Evolutionary conservation across 2,113 vertebrate genomes (phyloP).

Genomic region (Regulus satrapa): DNA sequence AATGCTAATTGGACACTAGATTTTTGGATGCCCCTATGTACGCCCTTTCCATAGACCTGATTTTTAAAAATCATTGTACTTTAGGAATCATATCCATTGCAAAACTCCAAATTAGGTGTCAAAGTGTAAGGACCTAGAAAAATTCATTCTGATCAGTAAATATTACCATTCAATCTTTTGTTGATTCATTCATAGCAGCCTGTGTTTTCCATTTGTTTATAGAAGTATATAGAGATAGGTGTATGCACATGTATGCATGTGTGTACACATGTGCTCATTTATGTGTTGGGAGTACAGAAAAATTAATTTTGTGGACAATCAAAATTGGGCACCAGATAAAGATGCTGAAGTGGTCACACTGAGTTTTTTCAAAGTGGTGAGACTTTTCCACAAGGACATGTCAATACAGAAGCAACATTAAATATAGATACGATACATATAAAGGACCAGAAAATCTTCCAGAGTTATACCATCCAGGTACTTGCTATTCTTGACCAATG

Average conservation of each 20-base stretch:
- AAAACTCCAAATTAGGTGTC: background rate
- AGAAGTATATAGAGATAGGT: too few relatives aligned
- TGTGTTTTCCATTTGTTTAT: background rate
- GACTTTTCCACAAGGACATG: background rate
- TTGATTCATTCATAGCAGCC: background rate
- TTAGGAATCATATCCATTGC: background rate
- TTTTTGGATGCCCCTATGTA: background rate
- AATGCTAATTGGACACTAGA: background rate
- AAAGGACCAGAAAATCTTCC: background rate
- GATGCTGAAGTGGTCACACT: background rate
- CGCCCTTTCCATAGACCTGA: background rate
- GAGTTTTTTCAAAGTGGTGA: background rate
- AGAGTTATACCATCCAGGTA: background rate
- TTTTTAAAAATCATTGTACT: background rate
- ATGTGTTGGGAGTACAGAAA: background rate
- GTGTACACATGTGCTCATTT: background rate
- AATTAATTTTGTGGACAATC: background rate
- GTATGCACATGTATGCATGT: too few relatives aligned
- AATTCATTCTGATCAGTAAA: background rate
- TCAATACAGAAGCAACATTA: background rate
- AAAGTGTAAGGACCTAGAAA: background rate
- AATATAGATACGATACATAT: background rate
- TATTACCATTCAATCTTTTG: background rate
- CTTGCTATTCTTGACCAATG: background rate
- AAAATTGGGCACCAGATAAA: background rate